A percentile compares a stretch with the other conserved stretches of the same genome.
phyloP scores from a whole-genome alignment of 2,113 vertebrate species.

The Phasianus colchicus region DNA sequence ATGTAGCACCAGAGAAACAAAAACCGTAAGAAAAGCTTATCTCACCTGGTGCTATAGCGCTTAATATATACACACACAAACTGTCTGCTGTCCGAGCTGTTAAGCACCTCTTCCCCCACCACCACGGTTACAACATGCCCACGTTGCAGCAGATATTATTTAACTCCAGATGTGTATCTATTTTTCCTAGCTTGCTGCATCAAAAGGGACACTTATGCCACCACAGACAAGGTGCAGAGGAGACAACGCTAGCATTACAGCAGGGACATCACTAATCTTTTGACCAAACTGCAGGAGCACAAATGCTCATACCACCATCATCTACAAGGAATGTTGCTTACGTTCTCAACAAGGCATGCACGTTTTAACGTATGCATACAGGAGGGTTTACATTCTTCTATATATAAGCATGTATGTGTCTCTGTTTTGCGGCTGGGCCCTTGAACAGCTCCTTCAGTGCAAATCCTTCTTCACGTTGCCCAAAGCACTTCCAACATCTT shows the following conservation, averaged over 20 bases:
- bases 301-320: conserved; percentile 71
- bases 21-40: conserved; percentile 26
- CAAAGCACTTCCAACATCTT: conserved; percentile 68
- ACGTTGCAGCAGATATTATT: neutral
- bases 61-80: conserved; percentile 63
- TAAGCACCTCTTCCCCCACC: neutral
- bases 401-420: conserved; percentile 78
- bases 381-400: conserved; percentile 74
- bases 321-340: conserved; percentile 74
- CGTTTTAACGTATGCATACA: conserved; percentile 65
- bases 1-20: conserved; percentile 75
- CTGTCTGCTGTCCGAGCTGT: conserved; percentile 18
- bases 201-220: neutral
- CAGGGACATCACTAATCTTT: conserved; percentile 49
- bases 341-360: conserved; percentile 82
- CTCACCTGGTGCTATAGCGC: conserved; percentile 53
- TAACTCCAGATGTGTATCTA: neutral
- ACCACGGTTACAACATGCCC: neutral
- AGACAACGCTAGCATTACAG: conserved; percentile 8
- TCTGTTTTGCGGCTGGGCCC: conserved; percentile 75
- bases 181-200: neutral
- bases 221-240: neutral
- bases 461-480: conserved; percentile 59
- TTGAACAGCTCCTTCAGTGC: conserved; percentile 75
- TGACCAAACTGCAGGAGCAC: conserved; percentile 62